phyloP scores from a whole-genome alignment of 1,140 invertebrate species.

The Diprion similis region DNA sequence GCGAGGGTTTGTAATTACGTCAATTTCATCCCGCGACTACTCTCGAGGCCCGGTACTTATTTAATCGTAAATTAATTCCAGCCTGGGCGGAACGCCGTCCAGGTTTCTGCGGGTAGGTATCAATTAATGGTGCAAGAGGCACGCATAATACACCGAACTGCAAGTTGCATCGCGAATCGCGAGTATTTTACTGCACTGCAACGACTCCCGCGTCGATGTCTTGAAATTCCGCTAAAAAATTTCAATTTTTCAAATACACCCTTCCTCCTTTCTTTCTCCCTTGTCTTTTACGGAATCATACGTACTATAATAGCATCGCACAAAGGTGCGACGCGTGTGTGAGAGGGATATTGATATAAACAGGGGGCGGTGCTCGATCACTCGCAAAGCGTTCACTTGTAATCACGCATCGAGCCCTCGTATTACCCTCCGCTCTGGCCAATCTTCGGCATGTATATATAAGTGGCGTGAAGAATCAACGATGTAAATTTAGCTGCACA shows the following conservation, averaged over 20 bases:
- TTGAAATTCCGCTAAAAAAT: no score
- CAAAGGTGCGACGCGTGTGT: not conserved
- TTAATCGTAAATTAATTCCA: slow-evolving; percentile 3
- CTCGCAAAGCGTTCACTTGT: not conserved
- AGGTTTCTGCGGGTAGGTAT: no score
- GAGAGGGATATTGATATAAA: slow-evolving; percentile 2
- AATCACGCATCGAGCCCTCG: not conserved
- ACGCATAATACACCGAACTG: no score
- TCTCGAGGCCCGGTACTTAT: not conserved
- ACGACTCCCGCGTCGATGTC: no score
- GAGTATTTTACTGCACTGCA: no score
- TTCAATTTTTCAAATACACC: no score
- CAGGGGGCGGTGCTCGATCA: not conserved
- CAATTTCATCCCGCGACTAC: not conserved
- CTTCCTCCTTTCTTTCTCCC: no score
- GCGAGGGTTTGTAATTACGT: slow-evolving; percentile 4
- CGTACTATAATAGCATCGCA: not conserved
- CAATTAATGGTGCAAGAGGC: no score
- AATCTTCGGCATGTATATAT: not conserved
- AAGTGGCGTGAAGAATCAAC: no score
- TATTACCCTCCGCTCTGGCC: not conserved
- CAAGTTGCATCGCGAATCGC: no score
- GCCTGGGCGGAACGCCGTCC: not conserved
- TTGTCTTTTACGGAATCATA: not conserved
- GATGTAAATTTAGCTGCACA: no score